These are phyloP conservation scores for Sebastes fasciatus DNA, from an alignment of 2,113 vertebrate genomes.

Conservation along the genomic window DNA sequence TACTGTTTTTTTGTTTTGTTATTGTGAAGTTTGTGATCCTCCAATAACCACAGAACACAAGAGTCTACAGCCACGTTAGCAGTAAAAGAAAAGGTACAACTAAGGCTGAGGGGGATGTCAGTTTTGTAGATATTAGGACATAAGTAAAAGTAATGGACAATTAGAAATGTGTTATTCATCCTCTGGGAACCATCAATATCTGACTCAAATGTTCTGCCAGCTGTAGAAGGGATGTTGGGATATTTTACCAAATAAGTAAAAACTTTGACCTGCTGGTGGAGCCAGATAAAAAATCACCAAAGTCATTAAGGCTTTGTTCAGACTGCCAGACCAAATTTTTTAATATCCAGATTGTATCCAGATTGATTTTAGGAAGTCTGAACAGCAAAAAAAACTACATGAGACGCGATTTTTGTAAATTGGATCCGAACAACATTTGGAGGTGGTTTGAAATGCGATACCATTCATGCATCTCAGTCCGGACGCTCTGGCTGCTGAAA, in stretches of 20 bases:
- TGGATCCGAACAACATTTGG: too few relatives aligned
- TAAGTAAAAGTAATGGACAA: neutral
- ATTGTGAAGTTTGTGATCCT: neutral
- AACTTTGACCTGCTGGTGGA: neutral
- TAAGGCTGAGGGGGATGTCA: too few relatives aligned
- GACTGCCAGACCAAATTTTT: neutral
- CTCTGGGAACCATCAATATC: neutral
- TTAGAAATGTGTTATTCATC: neutral
- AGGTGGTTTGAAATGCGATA: neutral
- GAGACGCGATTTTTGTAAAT: too few relatives aligned
- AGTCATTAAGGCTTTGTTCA: neutral
- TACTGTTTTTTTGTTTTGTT: neutral
- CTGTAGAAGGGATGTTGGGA: neutral
- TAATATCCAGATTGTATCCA: too few relatives aligned
- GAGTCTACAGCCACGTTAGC: neutral
- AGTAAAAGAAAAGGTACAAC: neutral
- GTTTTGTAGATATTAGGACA: neutral
- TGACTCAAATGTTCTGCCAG: neutral
- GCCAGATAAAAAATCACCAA: neutral
- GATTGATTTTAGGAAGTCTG: neutral
- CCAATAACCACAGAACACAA: neutral
- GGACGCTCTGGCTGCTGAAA: too few relatives aligned
- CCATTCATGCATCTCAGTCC: too few relatives aligned
- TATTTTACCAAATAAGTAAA: neutral
- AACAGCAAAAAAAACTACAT: neutral